Evolutionary conservation across 2,888 invertebrate species (phyloP).

Genomic region (Allacma fusca): DNA sequence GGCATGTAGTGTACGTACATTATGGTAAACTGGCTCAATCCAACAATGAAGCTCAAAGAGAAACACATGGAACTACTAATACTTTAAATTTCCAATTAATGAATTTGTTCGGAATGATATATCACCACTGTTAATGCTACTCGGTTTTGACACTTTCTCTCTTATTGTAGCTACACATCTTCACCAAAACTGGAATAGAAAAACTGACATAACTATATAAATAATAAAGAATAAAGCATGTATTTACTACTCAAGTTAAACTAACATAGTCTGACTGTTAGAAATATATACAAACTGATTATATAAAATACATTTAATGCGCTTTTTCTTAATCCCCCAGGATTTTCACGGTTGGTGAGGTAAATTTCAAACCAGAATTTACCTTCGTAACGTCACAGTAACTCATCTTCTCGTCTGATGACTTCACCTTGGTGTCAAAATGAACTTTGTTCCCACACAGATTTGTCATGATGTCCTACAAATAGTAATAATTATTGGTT

Average conservation of each 20-base stretch:
- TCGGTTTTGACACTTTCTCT: background rate
- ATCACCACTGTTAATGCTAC: background rate
- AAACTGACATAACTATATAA: background rate
- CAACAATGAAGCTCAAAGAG: too few relatives aligned
- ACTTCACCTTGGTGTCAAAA: conserved; percentile 3
- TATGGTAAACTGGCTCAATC: too few relatives aligned
- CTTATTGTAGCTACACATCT: background rate
- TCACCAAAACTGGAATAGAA: background rate
- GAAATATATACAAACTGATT: conserved; percentile 5
- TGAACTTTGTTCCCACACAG: conserved; percentile 33
- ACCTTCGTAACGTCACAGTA: background rate
- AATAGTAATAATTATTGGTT: background rate
- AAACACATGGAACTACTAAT: too few relatives aligned
- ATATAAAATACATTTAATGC: background rate
- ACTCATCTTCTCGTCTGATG: conserved; percentile 19
- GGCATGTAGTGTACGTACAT: too few relatives aligned
- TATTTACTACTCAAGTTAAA: background rate
- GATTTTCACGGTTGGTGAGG: background rate
- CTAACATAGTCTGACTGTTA: background rate
- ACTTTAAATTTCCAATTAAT: too few relatives aligned
- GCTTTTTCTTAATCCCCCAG: background rate
- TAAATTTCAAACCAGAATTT: background rate
- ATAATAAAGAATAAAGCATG: background rate
- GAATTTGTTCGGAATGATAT: too few relatives aligned
- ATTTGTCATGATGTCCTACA: conserved; percentile 35